Percentiles rank a stretch among this genome's conserved stretches.
These are phyloP conservation scores for Takifugu bimaculatus DNA, from an alignment of 2,113 vertebrate genomes.

Conservation along the genomic window DNA sequence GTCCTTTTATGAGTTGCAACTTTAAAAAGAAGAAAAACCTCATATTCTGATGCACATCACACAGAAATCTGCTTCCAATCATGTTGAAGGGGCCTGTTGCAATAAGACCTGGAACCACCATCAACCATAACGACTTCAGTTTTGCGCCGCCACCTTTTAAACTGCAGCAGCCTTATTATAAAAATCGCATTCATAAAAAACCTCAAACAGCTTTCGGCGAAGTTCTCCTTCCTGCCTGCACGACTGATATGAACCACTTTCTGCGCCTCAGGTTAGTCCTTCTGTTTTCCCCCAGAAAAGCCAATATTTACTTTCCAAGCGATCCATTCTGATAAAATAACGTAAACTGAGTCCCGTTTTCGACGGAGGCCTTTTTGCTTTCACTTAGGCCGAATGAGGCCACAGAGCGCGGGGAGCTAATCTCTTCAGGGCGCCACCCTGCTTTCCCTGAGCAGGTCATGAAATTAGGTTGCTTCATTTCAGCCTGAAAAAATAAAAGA, in stretches of 20 bases:
- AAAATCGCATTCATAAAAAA: conserved; percentile 29
- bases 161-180: conserved; percentile 16
- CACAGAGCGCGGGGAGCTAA: conserved; percentile 26
- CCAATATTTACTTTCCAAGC: conserved; percentile 32
- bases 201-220: conserved; percentile 12
- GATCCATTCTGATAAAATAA: conserved; percentile 26
- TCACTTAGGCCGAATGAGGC: conserved; percentile 28
- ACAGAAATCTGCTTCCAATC: not conserved
- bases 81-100: not conserved
- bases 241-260: conserved; percentile 1
- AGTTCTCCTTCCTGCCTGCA: conserved; percentile 13
- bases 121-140: not conserved
- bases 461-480: conserved; percentile 36
- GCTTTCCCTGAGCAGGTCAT: conserved; percentile 37
- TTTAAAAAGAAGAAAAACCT: conserved; percentile 2
- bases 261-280: conserved; percentile 1
- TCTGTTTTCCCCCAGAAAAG: conserved; percentile 27
- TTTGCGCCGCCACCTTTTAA: conserved; percentile 1
- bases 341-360: conserved; percentile 7
- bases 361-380: conserved; percentile 30
- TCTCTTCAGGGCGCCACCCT: conserved; percentile 42
- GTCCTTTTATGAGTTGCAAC: conserved; percentile 11
- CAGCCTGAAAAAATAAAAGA: conserved; percentile 3
- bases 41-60: not conserved
- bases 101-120: not conserved